Evolutionary conservation across 2,113 vertebrate genomes (phyloP).

Genomic region (Ictalurus punctatus): DNA sequence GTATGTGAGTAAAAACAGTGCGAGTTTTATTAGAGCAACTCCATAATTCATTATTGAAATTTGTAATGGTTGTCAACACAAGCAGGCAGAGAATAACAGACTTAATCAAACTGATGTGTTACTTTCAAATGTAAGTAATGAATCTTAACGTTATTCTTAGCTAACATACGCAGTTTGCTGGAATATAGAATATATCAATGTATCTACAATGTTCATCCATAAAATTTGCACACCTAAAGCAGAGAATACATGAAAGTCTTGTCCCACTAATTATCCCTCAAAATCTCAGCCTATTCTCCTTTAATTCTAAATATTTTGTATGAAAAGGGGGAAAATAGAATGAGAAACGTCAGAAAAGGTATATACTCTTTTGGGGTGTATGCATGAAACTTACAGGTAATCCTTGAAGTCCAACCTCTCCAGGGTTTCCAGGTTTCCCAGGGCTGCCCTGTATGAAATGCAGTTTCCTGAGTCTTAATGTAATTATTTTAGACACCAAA

Average conservation of each 20-base stretch:
- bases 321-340: neutral
- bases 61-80: too few species aligned
- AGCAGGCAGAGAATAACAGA: too few species aligned
- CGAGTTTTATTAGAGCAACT: too few species aligned
- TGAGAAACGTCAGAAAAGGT: neutral
- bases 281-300: too few species aligned
- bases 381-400: slow-evolving; percentile 84
- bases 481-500: neutral
- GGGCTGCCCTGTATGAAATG: slow-evolving; percentile 76
- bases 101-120: neutral
- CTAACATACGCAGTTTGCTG: too few species aligned
- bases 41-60: too few species aligned
- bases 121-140: neutral
- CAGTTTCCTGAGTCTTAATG: neutral
- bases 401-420: slow-evolving; percentile 88
- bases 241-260: too few species aligned
- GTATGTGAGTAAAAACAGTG: too few species aligned
- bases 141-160: neutral
- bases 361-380: slow-evolving; percentile 23
- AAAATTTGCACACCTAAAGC: neutral
- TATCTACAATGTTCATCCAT: too few species aligned
- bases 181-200: too few species aligned
- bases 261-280: too few species aligned
- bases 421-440: slow-evolving; percentile 87
- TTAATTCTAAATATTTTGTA: neutral